Base-by-base conservation (phyloP, 1,140 invertebrate species). In the Whitmania pigra region DNA sequence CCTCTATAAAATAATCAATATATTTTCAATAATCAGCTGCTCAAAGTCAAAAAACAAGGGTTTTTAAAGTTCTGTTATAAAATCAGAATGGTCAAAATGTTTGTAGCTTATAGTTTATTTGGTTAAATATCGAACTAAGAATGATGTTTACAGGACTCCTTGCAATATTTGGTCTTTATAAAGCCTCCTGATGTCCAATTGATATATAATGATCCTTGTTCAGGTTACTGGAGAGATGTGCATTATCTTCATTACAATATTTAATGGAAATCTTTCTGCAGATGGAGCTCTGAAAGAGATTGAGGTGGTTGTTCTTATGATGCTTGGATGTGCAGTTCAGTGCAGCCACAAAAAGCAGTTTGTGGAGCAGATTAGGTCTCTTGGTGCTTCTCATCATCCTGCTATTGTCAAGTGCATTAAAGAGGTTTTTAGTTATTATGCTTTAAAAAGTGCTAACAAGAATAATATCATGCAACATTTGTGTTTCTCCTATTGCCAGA, bases 241-340 rank as follows among this genome's bases (percentile, higher is more conserved):
- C 57, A 22, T 7, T n/a, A 63, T n/a, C 57, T 25, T 31, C 29
- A 25, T 63, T 63, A 6, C 29, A 4, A 63, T 63, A 25, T 22
- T 63, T 13, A 63, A 31, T 11, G 29, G 20, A 6, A 63, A 18
- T 63, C 9, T 22, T 63, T 63, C 13, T 25, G 11, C 11, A 63
- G 29, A 63, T 63, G 29, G 22, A 25, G 29, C 57, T 22, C 22
- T 63, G 29, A 63, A 15, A 31, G 22, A 63, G 20, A 7, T 63
- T 25, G 29, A 31, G 11, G 18, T 25, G 29, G 29, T 20, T 22
- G 22, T 63, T 11, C 57, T 63, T 25, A 22, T 63, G 57, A 22
- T 63, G 18, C 57, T 63, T 22, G 57, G 57, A 22, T 63, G 57
- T 63, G 57, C 57, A 22, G 57, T 63, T 63, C 57, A 63, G 57